Base-by-base conservation (phyloP, 2,888 invertebrate species). In the Nymphalis urticae region DNA sequence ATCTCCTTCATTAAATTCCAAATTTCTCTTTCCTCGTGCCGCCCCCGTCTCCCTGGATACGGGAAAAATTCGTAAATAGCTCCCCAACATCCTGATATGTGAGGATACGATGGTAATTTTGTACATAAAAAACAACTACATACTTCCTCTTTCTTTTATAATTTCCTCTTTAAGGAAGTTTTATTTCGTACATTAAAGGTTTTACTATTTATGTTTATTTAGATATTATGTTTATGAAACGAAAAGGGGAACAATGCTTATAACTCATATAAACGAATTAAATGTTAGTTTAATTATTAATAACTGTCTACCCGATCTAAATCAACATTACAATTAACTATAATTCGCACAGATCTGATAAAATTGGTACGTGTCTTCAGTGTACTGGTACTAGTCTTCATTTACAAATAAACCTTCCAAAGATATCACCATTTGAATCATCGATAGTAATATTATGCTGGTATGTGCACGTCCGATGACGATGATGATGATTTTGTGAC, bases 1-100 rank as follows among this genome's bases (percentile, higher is more conserved):
- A 70, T 66, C 72, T 72, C 66, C 65, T 62, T 74, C 73, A 73
- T 75, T 74, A 74, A 71, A 73, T 71, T 70, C 67, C 67, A 71
- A 72, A 72, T 69, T 73, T 70, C 17, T 27, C 56, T 71, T 75
- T 72, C 73, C 76, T 75, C 70, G 51, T 51, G 27, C 53, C 53
- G 13, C 70, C 68, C 69, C 61, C 62, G 68, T 72, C 68, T 64
- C 73, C 70, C 59, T 63, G 66, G 72, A 67, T 67, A 71, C 73
- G 62, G 67, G 56, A 56, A 68, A 71, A 68, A 71, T 69, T 71
- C 73, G 69, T 68, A 68, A 73, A 73, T 73, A 73, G 63, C 73
- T 61, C 63, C 63, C 63, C 63, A 62, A 68, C 72, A 70, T 72
- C 72, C 72, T 72, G 70, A 72, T 70, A 72, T 70, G 70, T 72